Evolutionary conservation across 2,888 invertebrate species (phyloP).

Genomic region (Strigamia transsilvanica): DNA sequence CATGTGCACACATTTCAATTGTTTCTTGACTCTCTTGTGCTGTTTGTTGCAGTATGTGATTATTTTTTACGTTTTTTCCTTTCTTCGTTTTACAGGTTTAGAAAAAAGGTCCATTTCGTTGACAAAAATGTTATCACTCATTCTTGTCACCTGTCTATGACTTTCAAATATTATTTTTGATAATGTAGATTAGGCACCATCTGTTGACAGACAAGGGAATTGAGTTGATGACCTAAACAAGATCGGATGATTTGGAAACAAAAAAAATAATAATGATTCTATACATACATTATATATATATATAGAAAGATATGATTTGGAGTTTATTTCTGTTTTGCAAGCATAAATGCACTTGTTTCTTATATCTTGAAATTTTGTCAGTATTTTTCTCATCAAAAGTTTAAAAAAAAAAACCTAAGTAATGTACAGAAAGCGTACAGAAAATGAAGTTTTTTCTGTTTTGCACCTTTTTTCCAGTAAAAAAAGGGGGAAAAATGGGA

Average conservation of each 20-base stretch:
- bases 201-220: slow-evolving; percentile 44
- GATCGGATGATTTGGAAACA: neutral
- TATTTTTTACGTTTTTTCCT: slow-evolving; percentile 24
- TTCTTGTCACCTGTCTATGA: slow-evolving; percentile 42
- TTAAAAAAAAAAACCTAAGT: too few relatives aligned
- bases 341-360: slow-evolving; percentile 3
- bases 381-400: neutral
- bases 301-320: neutral
- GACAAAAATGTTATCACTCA: slow-evolving; percentile 44
- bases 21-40: slow-evolving; percentile 42
- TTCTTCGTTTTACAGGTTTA: slow-evolving; percentile 9
- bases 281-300: too few relatives aligned
- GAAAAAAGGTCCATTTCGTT: slow-evolving; percentile 29
- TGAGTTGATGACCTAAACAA: slow-evolving; percentile 36
- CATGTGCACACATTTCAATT: slow-evolving; percentile 39
- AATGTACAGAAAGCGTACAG: slow-evolving; percentile 27
- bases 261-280: too few relatives aligned
- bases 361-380: slow-evolving; percentile 11
- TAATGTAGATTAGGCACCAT: slow-evolving; percentile 36
- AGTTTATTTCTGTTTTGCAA: neutral
- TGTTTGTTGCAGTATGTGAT: slow-evolving; percentile 39
- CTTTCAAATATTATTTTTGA: slow-evolving; percentile 42
- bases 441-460: too few relatives aligned
- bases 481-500: too few relatives aligned
- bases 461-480: too few relatives aligned